These are phyloP conservation scores for Argynnis bischoffii DNA, from an alignment of 2,888 invertebrate species.

Conservation along the genomic window DNA sequence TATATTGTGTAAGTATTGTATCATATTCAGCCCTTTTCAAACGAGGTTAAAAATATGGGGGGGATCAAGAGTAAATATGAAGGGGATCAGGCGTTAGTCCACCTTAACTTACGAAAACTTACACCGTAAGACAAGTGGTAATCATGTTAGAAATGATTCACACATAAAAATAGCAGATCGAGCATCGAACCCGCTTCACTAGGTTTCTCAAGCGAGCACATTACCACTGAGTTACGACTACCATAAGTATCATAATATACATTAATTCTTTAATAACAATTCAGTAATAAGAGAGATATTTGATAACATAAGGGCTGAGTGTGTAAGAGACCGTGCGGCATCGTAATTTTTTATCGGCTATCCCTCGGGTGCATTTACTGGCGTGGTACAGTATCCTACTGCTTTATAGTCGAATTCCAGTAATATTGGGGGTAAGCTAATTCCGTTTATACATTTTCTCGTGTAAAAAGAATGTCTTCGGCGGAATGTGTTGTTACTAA, in stretches of 20 bases:
- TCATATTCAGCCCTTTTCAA: too few species aligned
- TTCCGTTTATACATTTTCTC: constrained; percentile 30
- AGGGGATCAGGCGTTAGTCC: too few species aligned
- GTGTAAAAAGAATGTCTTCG: constrained; percentile 24
- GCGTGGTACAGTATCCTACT: constrained; percentile 28
- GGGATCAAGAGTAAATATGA: too few species aligned
- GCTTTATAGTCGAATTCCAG: constrained; percentile 34
- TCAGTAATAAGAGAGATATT: too few species aligned
- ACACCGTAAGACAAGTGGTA: too few species aligned
- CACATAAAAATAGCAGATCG: too few species aligned
- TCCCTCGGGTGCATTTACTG: constrained; percentile 55
- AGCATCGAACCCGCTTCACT: too few species aligned
- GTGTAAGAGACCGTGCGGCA: constrained; percentile 41
- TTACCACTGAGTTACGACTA: not conserved
- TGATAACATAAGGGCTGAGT: constrained; percentile 18
- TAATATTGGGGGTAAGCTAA: constrained; percentile 34
- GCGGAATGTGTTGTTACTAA: constrained; percentile 16
- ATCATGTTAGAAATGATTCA: too few species aligned
- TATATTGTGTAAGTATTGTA: too few species aligned
- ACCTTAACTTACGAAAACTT: too few species aligned
- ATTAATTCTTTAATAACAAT: constrained; percentile 5
- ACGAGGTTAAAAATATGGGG: too few species aligned
- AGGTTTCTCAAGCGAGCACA: too few species aligned
- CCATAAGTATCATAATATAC: not conserved
- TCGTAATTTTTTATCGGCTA: constrained; percentile 60